Evolutionary conservation across 2,113 vertebrate species (phyloP).

Genomic region (Lycocorax pyrrhopterus): DNA sequence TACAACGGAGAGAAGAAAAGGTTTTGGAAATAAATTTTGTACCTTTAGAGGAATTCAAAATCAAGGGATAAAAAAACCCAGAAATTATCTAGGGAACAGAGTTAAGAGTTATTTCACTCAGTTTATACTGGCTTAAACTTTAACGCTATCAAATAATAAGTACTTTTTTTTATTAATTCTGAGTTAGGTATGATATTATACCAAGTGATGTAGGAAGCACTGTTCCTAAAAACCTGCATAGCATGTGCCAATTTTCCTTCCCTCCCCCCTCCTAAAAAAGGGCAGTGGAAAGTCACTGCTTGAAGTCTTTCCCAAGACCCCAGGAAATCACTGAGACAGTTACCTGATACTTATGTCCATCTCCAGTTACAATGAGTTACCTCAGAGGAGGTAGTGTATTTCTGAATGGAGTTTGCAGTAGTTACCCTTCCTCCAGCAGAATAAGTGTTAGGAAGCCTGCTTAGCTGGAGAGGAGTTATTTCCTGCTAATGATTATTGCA

Average conservation of each 20-base stretch:
- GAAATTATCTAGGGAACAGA: background rate
- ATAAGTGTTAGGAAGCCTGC: background rate
- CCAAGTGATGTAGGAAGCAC: background rate
- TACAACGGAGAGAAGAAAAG: background rate
- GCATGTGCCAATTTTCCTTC: background rate
- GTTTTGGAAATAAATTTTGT: background rate
- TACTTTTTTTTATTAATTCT: background rate
- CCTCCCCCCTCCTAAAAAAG: fast-evolving
- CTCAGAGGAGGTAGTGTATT: background rate
- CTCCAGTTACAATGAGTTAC: background rate
- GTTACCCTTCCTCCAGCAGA: background rate
- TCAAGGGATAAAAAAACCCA: background rate
- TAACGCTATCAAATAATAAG: background rate
- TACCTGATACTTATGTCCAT: background rate
- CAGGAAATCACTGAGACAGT: background rate
- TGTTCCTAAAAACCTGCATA: background rate
- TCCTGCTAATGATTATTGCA: constrained; percentile 15
- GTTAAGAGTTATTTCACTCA: background rate
- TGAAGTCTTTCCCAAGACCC: background rate
- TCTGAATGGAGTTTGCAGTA: constrained; percentile 2
- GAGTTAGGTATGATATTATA: background rate
- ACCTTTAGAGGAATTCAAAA: background rate
- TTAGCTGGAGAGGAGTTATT: background rate
- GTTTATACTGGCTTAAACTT: background rate
- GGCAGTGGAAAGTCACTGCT: background rate